phyloP scores from a whole-genome alignment of 2,888 invertebrate genomes.

The Ectemnius continuus region DNA sequence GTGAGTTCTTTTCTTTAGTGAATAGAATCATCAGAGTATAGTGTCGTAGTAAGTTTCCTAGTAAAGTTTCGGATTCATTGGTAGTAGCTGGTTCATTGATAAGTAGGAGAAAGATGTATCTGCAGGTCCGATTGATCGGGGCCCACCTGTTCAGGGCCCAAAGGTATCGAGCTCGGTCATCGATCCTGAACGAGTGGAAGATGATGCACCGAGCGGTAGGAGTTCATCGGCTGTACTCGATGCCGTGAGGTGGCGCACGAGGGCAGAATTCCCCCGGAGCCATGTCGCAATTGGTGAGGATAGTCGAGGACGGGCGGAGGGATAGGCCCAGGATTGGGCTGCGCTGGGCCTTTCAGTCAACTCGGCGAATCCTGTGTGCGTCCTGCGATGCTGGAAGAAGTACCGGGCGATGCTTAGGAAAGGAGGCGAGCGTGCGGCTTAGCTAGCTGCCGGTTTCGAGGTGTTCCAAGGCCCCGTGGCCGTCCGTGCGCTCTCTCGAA shows the following conservation, averaged over 20 bases:
- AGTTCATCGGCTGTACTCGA: not conserved
- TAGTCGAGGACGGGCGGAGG: not conserved
- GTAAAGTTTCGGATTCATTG: not conserved
- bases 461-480: slow-evolving; percentile 12
- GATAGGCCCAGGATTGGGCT: not conserved
- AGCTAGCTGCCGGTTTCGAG: not conserved
- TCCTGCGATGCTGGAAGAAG: not conserved
- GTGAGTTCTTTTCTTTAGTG: too few species aligned
- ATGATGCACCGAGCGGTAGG: not conserved
- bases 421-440: slow-evolving; percentile 1
- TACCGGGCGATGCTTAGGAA: not conserved
- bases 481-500: not conserved
- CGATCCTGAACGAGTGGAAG: not conserved
- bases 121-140: not conserved
- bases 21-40: too few species aligned
- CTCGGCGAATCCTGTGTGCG: slow-evolving; percentile 2
- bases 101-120: too few species aligned
- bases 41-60: too few species aligned
- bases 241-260: not conserved
- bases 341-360: not conserved
- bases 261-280: not conserved
- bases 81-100: too few species aligned
- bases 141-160: slow-evolving; percentile 1
- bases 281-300: slow-evolving; percentile 25
- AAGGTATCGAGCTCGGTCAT: not conserved